phyloP scores from a whole-genome alignment of 37 sponge, comb jelly and placozoan species.

The Crambe crambe region DNA sequence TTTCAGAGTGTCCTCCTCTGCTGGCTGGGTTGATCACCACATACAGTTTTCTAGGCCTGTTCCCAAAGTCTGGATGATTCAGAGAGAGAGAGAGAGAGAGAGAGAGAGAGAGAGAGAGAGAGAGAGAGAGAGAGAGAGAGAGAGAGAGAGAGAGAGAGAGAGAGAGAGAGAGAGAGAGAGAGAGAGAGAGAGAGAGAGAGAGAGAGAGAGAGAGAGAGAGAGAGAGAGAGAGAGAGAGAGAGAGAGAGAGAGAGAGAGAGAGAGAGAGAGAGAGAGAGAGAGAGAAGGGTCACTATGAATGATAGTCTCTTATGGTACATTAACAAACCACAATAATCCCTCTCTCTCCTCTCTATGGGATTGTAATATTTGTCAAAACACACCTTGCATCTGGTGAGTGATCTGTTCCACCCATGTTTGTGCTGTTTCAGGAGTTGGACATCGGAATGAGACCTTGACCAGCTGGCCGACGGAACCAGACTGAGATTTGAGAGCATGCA shows the following conservation, averaged over 20 bases:
- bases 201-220: conserved; percentile 19
- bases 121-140: neutral
- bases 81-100: neutral
- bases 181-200: conserved; percentile 2
- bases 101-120: neutral
- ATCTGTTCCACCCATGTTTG: conserved; percentile 64
- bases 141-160: conserved; percentile 15
- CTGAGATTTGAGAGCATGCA: conserved; percentile 49
- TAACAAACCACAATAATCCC: neutral
- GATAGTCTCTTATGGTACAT: neutral
- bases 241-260: conserved; percentile 21
- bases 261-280: conserved; percentile 13
- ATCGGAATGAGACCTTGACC: conserved; percentile 28
- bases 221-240: conserved; percentile 10
- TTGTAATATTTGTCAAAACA: neutral
- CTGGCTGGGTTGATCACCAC: conserved; percentile 76
- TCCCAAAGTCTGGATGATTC: conserved; percentile 52
- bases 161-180: neutral
- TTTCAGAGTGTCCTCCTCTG: conserved; percentile 34
- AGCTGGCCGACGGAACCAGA: conserved; percentile 42
- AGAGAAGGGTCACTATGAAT: neutral
- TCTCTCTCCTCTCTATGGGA: neutral
- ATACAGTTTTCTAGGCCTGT: conserved; percentile 67
- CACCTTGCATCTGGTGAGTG: conserved; percentile 54
- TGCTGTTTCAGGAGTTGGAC: conserved; percentile 18